Percentiles rank a stretch among this genome's conserved stretches.
phyloP scores from a whole-genome alignment of 92 coral and sea anemone species.

The Muricea muricata region DNA sequence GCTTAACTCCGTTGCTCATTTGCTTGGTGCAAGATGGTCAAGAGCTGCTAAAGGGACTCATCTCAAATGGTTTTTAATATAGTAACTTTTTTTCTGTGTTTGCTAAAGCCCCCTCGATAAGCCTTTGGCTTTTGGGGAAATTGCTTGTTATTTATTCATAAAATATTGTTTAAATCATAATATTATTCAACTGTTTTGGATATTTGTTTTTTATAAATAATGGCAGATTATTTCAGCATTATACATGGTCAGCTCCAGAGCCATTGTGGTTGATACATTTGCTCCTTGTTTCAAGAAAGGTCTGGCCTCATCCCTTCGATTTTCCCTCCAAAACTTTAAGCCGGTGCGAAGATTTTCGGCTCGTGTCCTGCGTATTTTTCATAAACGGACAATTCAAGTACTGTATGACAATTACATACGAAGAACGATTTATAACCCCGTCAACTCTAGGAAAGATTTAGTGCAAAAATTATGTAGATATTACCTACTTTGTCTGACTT shows the following conservation, averaged over 20 bases:
- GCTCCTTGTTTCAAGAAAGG: background rate
- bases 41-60: too few species aligned
- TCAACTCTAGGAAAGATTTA: too few species aligned
- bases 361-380: background rate
- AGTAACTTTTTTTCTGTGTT: too few species aligned
- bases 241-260: background rate
- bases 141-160: too few species aligned
- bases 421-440: background rate
- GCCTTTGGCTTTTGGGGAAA: too few species aligned
- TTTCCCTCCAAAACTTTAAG: background rate
- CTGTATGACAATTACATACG: background rate
- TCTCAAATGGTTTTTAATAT: too few species aligned
- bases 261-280: conserved; percentile 11
- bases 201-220: too few species aligned
- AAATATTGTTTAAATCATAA: background rate
- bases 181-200: background rate
- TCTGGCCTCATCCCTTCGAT: background rate
- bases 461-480: background rate
- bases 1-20: background rate
- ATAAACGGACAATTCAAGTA: too few species aligned
- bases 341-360: background rate
- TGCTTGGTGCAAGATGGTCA: background rate
- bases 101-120: too few species aligned
- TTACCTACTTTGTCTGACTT: background rate
- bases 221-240: too few species aligned